phyloP scores from a whole-genome alignment of 2,113 vertebrate species.

The Isurus oxyrinchus region DNA sequence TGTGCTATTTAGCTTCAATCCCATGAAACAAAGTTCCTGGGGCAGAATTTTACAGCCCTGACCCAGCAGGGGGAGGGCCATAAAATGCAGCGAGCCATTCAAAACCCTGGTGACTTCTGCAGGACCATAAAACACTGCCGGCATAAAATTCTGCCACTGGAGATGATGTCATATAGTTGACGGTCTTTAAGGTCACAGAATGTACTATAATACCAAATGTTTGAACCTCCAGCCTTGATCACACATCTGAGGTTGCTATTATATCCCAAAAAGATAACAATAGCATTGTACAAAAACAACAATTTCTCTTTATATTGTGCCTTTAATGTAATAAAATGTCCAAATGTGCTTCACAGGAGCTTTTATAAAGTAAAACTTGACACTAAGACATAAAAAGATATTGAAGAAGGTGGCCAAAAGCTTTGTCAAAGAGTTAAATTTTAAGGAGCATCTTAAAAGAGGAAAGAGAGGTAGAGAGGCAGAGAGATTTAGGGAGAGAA shows the following conservation, averaged over 20 bases:
- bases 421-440: neutral
- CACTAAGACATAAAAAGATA: neutral
- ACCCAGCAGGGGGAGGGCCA: too few species aligned
- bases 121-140: too few species aligned
- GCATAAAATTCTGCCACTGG: too few species aligned
- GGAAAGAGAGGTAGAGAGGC: neutral
- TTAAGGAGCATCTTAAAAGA: neutral
- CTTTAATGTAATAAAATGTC: neutral
- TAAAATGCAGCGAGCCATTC: too few species aligned
- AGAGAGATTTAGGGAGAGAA: neutral
- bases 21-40: neutral
- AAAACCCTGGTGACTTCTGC: too few species aligned
- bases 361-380: neutral
- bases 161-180: neutral
- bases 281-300: neutral
- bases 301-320: neutral
- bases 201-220: neutral
- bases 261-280: neutral
- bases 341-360: neutral
- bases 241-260: neutral
- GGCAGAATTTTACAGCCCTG: too few species aligned
- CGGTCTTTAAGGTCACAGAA: neutral
- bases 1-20: neutral
- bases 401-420: neutral
- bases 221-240: neutral